Evolutionary conservation across 1,140 invertebrate genomes (phyloP), one percentile per base, ranked within the genome.

Genomic region (Microplitis demolitor): DNA sequence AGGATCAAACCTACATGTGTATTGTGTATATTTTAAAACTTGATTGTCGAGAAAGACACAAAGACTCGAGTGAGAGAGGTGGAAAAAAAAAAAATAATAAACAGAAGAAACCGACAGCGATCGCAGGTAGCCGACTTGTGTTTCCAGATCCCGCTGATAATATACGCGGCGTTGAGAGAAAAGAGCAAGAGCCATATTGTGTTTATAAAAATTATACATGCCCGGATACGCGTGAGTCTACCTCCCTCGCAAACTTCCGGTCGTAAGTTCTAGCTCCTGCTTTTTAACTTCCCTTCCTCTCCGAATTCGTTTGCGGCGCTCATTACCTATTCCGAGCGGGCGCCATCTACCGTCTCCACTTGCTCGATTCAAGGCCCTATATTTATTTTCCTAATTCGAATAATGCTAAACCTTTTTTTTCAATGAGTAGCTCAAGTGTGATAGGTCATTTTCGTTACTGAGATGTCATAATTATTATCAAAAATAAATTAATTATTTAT

Each of bases 211-310:
- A 35, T 14, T 50, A 54, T 62, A 67, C 69, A 71, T 71, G 35
- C 51, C 71, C 71, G 71, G 71, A 72, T 72, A 72, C 71, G 71
- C 64, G 71, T 72, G 71, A 54, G 64, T 72, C 54, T 39, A 45
- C 51, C 54, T 61, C 64, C 31, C 53, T 50, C 51, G 53, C 24
- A 39, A 56, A 31, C 58, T 69, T 69, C 66, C 72, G 60, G 66
- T 69, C 50, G 58, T 61, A 34, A 69, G 39, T 8, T 13, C 14
- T 31, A 31, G 4, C 11, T n/a, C 56, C 63, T 72, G 33, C 33
- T n/a, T 50, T 9, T 33, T 54, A 50, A n/a, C 66, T 67, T 35
- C 14, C 37, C 14, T n/a, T 33, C 35, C 50, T 58, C 34, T 45
- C 33, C 39, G 39, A 11, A 45, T 45, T 45, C 6, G 6, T 45